Percentiles rank a stretch among this genome's conserved stretches.
phyloP scores from a whole-genome alignment of 2,888 invertebrate genomes.

The Lydus trimaculatus region DNA sequence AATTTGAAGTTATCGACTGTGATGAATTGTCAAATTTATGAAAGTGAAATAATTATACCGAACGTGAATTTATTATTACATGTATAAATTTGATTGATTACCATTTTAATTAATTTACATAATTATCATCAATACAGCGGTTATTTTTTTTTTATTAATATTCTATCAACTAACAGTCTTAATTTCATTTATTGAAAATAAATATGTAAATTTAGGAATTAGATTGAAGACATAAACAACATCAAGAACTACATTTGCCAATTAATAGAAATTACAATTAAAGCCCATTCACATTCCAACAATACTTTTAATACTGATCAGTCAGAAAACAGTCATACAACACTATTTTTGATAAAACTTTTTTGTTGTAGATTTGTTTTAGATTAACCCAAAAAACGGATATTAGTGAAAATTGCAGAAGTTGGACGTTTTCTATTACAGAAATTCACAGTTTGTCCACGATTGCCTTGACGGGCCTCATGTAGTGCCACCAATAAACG shows the following conservation, averaged over 20 bases:
- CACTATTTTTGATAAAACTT: conserved; percentile 41
- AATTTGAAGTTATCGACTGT: conserved; percentile 37
- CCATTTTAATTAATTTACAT: conserved; percentile 23
- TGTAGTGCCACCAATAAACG: conserved; percentile 68
- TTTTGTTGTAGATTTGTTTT: conserved; percentile 52
- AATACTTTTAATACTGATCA: conserved; percentile 24
- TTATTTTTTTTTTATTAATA: not conserved
- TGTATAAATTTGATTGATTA: conserved; percentile 31
- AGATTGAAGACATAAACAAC: not conserved
- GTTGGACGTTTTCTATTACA: conserved; percentile 70
- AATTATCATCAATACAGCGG: conserved; percentile 10
- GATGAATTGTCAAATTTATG: conserved; percentile 17
- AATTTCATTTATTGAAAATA: conserved; percentile 11
- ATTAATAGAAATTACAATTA: conserved; percentile 13
- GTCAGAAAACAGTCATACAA: not conserved
- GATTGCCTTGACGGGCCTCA: conserved; percentile 66
- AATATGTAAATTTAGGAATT: conserved; percentile 1
- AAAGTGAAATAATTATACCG: not conserved
- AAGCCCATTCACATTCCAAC: conserved; percentile 22
- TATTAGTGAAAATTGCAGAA: conserved; percentile 68
- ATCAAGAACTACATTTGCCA: not conserved
- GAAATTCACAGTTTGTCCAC: conserved; percentile 65
- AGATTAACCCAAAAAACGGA: conserved; percentile 65
- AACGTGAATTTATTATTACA: not conserved
- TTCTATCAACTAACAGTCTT: conserved; percentile 30